These are phyloP conservation scores for Meteorus sp. DNA, from an alignment of 1,140 invertebrate species.

Conservation along the genomic window DNA sequence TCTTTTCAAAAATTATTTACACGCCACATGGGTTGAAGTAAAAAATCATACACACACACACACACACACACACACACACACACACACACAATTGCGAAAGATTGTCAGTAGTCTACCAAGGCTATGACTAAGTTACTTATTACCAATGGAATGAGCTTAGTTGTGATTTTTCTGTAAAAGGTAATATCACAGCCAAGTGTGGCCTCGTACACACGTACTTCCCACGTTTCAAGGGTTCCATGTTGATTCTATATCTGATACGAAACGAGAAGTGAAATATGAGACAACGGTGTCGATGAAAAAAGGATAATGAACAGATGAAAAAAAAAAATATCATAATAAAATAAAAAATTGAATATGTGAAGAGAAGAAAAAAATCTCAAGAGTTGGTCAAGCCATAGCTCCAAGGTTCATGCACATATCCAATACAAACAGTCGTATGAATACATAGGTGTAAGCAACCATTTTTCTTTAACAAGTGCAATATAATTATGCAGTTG, in stretches of 20 bases:
- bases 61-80: background rate
- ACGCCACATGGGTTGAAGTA: slow-evolving; percentile 21
- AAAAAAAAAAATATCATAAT: slow-evolving; percentile 3
- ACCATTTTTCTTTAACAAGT: background rate
- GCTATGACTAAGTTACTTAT: slow-evolving; percentile 30
- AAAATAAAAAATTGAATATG: background rate
- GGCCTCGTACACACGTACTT: slow-evolving; percentile 26
- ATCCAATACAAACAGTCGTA: background rate
- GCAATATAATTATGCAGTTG: slow-evolving; percentile 15
- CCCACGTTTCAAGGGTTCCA: slow-evolving; percentile 31
- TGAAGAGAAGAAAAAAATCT: background rate
- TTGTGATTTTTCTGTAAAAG: slow-evolving; percentile 32
- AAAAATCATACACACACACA: background rate
- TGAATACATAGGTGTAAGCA: background rate
- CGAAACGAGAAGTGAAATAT: slow-evolving; percentile 9
- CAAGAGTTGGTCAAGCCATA: background rate
- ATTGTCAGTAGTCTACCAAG: slow-evolving; percentile 16
- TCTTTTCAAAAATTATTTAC: slow-evolving; percentile 24
- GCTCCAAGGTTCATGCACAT: background rate
- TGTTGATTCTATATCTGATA: slow-evolving; percentile 12
- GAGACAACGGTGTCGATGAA: background rate
- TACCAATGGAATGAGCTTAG: slow-evolving; percentile 33
- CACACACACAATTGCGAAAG: slow-evolving; percentile 26
- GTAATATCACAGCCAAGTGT: slow-evolving; percentile 25
- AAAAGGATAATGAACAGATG: background rate